Conservation (phyloP, 2,797 vertebrate genomes). For the Cetoscarus ocellatus region DNA sequence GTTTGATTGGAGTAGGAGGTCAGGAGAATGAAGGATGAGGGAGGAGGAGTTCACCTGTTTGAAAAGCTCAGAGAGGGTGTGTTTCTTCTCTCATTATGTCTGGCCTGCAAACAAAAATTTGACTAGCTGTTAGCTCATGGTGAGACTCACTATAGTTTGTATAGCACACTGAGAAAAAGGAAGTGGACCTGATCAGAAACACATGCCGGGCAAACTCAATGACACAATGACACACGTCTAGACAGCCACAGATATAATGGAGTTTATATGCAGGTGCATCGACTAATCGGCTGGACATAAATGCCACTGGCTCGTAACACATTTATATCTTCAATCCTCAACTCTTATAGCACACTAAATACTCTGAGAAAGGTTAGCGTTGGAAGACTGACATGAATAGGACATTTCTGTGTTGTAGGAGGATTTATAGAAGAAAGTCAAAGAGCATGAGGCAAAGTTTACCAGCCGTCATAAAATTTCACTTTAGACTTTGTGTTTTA, state of each 20-base stretch:
- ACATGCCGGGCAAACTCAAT: conserved; percentile 52
- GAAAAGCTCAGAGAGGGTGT: conserved; percentile 50
- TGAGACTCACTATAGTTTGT: conserved; percentile 47
- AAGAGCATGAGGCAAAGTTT: conserved; percentile 19
- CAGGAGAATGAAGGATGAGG: conserved; percentile 41
- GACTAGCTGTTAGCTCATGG: conserved; percentile 68
- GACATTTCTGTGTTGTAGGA: conserved; percentile 16
- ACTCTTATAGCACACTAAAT: conserved; percentile 38
- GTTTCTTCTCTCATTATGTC: conserved; percentile 44
- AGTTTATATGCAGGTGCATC: conserved; percentile 72
- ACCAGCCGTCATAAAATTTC: conserved; percentile 19
- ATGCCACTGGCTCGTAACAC: conserved; percentile 56
- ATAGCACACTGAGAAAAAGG: conserved; percentile 18
- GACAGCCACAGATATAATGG: conserved; percentile 68
- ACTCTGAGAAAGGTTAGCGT: conserved; percentile 13
- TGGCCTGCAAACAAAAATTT: conserved; percentile 62
- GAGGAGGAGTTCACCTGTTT: conserved; percentile 66
- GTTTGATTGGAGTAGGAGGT: conserved; percentile 71
- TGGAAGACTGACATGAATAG: conserved; percentile 10
- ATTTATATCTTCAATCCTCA: conserved; percentile 57
- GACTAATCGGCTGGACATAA: conserved; percentile 54
- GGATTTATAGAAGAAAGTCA: conserved; percentile 25
- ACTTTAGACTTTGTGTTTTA: conserved; percentile 13
- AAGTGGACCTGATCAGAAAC: conserved; percentile 58
- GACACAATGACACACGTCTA: conserved; percentile 77